These are phyloP conservation scores for Cheilinus undulatus DNA, from an alignment of 2,113 vertebrate species.

Conservation along the genomic window DNA sequence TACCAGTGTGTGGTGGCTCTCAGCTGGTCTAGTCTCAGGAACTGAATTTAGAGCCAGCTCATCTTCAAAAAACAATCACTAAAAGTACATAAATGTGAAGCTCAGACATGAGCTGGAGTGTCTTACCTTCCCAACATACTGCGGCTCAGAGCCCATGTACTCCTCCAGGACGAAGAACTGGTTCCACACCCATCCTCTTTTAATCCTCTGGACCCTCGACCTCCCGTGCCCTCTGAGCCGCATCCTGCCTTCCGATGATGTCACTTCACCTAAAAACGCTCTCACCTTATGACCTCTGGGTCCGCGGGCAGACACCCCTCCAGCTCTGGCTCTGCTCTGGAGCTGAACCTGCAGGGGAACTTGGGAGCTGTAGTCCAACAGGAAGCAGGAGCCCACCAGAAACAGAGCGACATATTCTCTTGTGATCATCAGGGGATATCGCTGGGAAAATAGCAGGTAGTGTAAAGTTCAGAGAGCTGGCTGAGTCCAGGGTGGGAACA, in stretches of 20 bases:
- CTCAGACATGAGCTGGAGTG: neutral
- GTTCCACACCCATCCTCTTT: constrained; percentile 98
- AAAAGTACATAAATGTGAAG: too few species aligned
- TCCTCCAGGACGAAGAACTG: constrained; percentile 98
- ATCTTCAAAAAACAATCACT: too few species aligned
- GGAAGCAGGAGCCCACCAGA: constrained; percentile 91
- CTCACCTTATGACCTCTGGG: neutral
- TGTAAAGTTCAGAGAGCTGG: neutral
- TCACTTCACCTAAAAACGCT: neutral
- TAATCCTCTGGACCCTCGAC: constrained; percentile 83
- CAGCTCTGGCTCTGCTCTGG: constrained; percentile 52
- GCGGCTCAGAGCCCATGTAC: constrained; percentile 95
- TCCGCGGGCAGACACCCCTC: neutral
- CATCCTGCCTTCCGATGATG: neutral
- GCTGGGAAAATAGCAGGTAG: neutral
- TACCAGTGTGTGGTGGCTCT: too few species aligned
- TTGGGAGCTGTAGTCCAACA: constrained; percentile 92
- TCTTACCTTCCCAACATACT: constrained; percentile 96
- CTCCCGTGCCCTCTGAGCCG: constrained; percentile 57
- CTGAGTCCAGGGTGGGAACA: constrained; percentile 26
- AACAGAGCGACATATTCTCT: constrained; percentile 90
- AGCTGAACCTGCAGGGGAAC: constrained; percentile 78
- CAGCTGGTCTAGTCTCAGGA: too few species aligned
- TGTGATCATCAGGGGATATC: constrained; percentile 91
- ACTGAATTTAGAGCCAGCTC: too few species aligned